These are phyloP conservation scores for Clunio marinus DNA, from an alignment of 2,888 invertebrate genomes.

Conservation along the genomic window DNA sequence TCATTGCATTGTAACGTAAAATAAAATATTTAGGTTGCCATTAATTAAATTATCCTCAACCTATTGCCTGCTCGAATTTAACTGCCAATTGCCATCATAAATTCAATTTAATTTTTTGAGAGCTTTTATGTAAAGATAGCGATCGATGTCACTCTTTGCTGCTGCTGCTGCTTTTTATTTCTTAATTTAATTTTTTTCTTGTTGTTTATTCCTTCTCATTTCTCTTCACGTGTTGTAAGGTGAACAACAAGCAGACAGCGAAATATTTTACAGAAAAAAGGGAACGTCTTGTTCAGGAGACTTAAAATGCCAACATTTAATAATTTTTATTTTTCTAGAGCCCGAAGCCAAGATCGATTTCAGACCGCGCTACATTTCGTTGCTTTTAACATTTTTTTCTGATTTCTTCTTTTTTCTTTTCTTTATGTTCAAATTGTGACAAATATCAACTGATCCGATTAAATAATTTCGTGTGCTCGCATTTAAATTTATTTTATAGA, in stretches of 20 bases:
- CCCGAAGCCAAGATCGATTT: conserved; percentile 3
- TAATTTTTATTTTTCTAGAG: conserved; percentile 2
- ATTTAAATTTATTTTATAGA: too few species aligned
- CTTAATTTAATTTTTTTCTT: too few species aligned
- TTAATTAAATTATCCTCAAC: conserved; percentile 13
- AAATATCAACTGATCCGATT: conserved; percentile 23
- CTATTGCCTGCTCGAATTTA: neutral
- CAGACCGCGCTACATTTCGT: neutral
- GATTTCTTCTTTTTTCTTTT: too few species aligned
- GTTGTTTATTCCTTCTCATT: too few species aligned
- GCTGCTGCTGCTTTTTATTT: too few species aligned
- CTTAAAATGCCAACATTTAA: conserved; percentile 1
- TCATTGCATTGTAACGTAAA: too few species aligned
- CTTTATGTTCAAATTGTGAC: neutral
- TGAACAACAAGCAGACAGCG: neutral
- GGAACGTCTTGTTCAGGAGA: neutral
- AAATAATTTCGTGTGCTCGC: neutral
- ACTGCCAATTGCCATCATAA: neutral
- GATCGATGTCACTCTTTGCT: conserved; percentile 2
- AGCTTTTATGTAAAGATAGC: conserved; percentile 9
- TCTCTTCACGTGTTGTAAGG: too few species aligned
- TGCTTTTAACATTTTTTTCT: too few species aligned
- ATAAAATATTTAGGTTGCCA: conserved; percentile 16
- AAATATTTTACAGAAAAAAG: neutral
- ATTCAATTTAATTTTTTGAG: too few species aligned